Evolutionary conservation across 35 echinoderm and acorn worm species (phyloP).

Genomic region (Hemicentrotus pulcherrimus): DNA sequence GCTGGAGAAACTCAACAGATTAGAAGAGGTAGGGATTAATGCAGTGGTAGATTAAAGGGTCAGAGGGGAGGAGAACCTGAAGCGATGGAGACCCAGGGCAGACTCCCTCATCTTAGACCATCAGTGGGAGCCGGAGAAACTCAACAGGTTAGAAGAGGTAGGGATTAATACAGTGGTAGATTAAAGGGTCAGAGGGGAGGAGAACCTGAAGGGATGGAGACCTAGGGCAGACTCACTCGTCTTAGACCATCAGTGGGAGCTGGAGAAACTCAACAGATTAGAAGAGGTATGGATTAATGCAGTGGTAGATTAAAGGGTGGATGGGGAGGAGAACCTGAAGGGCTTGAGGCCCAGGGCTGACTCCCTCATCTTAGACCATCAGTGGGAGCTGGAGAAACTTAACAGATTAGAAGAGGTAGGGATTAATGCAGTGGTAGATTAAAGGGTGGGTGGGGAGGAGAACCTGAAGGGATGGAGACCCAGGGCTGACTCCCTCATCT

Average conservation of each 20-base stretch:
- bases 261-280: conserved; percentile 88
- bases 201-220: conserved; percentile 98
- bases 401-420: conserved; percentile 89
- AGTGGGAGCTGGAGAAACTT: conserved; percentile 98
- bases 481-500: conserved; percentile 90
- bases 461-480: conserved; percentile 98
- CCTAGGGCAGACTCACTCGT: conserved; percentile 94
- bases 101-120: conserved; percentile 97
- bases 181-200: conserved; percentile 64
- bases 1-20: conserved; percentile 86
- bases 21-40: conserved; percentile 80
- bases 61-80: conserved; percentile 93
- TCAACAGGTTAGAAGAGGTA: conserved; percentile 93
- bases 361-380: conserved; percentile 94
- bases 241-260: conserved; percentile 97
- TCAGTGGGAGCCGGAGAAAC: conserved; percentile 98
- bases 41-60: conserved; percentile 20
- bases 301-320: conserved; percentile 25
- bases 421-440: not conserved
- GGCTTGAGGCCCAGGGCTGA: conserved; percentile 97
- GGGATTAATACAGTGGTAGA: not conserved
- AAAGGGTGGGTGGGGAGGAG: conserved; percentile 75
- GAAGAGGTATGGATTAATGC: conserved; percentile 74
- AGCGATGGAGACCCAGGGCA: conserved; percentile 95
- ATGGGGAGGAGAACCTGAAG: conserved; percentile 96